These are phyloP conservation scores for Drosophila santomea DNA, from an alignment of 1,140 invertebrate species.

Conservation along the genomic window DNA sequence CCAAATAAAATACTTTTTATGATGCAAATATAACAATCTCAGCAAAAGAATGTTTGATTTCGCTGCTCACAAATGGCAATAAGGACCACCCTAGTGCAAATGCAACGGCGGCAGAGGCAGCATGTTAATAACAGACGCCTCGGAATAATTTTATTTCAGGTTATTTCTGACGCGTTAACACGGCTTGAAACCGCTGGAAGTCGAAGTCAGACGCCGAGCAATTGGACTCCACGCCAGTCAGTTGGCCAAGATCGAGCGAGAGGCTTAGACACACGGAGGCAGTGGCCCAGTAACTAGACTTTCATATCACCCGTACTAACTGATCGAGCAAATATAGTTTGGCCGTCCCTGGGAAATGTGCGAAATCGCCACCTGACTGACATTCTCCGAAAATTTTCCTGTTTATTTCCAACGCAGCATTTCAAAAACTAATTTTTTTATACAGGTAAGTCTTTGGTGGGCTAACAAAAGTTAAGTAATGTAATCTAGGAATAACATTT, in stretches of 20 bases:
- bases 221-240: conserved; percentile 52
- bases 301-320: conserved; percentile 15
- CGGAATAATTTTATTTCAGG: conserved; percentile 58
- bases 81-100: conserved; percentile 22
- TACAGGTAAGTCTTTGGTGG: conserved; percentile 38
- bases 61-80: no score
- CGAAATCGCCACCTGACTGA: conserved; percentile 38
- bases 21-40: no score
- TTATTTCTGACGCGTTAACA: conserved; percentile 76
- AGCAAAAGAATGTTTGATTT: no score
- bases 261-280: conserved; percentile 61
- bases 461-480: conserved; percentile 39
- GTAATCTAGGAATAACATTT: background rate
- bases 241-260: conserved; percentile 70
- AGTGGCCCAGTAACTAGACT: conserved; percentile 14
- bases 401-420: conserved; percentile 2
- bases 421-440: background rate
- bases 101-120: conserved; percentile 24
- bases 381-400: background rate
- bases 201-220: conserved; percentile 37
- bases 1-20: no score
- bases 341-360: conserved; percentile 25
- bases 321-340: conserved; percentile 22
- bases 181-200: conserved; percentile 34
- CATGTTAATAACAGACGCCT: conserved; percentile 51